A percentile compares a stretch with the other conserved stretches of the same genome.
Evolutionary conservation across 2,797 vertebrate genomes (phyloP).

Genomic region (Denticeps clupeoides): DNA sequence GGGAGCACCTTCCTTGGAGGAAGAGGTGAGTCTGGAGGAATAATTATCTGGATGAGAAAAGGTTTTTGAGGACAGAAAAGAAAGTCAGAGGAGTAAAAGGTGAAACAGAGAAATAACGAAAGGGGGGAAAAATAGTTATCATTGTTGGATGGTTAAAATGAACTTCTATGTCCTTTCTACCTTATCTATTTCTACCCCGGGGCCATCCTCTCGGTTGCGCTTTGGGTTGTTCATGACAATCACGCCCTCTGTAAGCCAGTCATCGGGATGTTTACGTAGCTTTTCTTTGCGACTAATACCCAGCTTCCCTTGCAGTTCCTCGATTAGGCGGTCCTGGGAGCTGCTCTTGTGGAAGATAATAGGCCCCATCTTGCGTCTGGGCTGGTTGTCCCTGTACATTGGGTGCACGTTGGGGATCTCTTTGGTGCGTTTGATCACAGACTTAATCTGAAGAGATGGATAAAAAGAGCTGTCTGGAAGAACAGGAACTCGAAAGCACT

Average conservation of each 20-base stretch:
- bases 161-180: slow-evolving; percentile 53
- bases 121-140: slow-evolving; percentile 26
- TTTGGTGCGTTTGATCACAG: slow-evolving; percentile 90
- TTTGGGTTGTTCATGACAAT: slow-evolving; percentile 75
- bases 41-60: slow-evolving; percentile 63
- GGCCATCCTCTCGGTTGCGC: slow-evolving; percentile 57
- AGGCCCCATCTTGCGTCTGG: slow-evolving; percentile 78
- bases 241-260: slow-evolving; percentile 85
- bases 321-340: slow-evolving; percentile 79
- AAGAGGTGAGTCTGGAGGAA: slow-evolving; percentile 65
- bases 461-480: too few species aligned
- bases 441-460: slow-evolving; percentile 75
- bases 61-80: slow-evolving; percentile 10
- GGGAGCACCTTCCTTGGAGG: slow-evolving; percentile 63
- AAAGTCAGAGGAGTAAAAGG: slow-evolving; percentile 22
- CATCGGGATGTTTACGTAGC: slow-evolving; percentile 58
- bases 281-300: slow-evolving; percentile 69
- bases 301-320: slow-evolving; percentile 84
- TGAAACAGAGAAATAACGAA: slow-evolving; percentile 12
- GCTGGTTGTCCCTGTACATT: slow-evolving; percentile 79
- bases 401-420: slow-evolving; percentile 84
- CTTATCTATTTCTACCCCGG: slow-evolving; percentile 77
- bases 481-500: not conserved
- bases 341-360: slow-evolving; percentile 78
- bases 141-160: too few species aligned